Evolutionary conservation across 2,113 vertebrate genomes (phyloP).

Genomic region (Poeciliopsis turrubarensis): DNA sequence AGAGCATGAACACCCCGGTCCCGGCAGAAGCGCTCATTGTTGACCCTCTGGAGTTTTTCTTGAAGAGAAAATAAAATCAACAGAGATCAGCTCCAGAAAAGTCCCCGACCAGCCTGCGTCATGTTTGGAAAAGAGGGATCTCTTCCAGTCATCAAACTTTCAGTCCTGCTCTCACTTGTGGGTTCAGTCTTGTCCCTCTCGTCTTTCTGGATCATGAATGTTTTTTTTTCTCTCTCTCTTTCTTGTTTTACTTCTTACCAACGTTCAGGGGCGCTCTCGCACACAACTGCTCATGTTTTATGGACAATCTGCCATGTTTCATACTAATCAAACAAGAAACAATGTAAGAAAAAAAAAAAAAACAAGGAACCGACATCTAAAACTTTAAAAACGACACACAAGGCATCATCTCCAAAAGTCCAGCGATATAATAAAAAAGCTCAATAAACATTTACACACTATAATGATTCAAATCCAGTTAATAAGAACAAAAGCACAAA

Average conservation of each 20-base stretch:
- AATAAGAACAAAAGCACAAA: no score
- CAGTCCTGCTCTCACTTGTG: not conserved
- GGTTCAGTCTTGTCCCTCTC: slow-evolving; percentile 10
- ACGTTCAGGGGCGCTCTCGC: not conserved
- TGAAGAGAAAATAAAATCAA: not conserved
- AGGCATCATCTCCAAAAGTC: no score
- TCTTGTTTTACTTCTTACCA: not conserved
- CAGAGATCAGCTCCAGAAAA: not conserved
- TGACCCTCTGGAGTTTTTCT: not conserved
- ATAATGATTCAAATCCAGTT: no score
- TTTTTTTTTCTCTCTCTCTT: not conserved
- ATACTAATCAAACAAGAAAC: no score
- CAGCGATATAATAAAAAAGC: no score
- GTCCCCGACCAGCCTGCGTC: not conserved
- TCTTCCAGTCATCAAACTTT: no score
- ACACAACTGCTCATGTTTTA: not conserved
- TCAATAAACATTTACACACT: no score
- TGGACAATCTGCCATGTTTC: not conserved
- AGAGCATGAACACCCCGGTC: slow-evolving; percentile 89
- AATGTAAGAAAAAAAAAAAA: no score
- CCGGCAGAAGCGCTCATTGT: slow-evolving; percentile 88
- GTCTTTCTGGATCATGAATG: not conserved
- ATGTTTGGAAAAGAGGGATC: not conserved
- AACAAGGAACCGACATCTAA: slow-evolving; percentile 25
- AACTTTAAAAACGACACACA: not conserved